Conservation (phyloP, 2,888 invertebrate species). For the Drosophila suboccidentalis region DNA sequence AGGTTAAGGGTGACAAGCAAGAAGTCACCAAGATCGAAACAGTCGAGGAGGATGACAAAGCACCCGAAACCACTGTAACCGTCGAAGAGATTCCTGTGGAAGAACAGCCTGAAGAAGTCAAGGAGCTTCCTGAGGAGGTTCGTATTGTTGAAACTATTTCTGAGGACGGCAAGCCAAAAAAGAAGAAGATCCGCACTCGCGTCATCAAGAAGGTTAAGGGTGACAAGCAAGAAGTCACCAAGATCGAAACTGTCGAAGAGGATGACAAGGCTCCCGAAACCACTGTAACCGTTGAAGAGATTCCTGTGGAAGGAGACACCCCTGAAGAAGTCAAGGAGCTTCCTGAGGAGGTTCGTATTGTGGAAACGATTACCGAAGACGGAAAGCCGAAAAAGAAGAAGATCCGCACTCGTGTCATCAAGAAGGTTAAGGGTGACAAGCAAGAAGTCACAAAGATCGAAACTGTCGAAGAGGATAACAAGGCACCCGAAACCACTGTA, state of each 20-base stretch:
- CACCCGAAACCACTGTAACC: slow-evolving; percentile 26
- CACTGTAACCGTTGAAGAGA: slow-evolving; percentile 29
- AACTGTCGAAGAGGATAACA: slow-evolving; percentile 43
- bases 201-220: slow-evolving; percentile 42
- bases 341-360: slow-evolving; percentile 32
- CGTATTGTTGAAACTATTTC: slow-evolving; percentile 22
- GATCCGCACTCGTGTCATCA: slow-evolving; percentile 41
- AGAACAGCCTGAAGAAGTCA: too few species aligned
- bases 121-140: slow-evolving; percentile 28
- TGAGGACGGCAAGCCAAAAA: slow-evolving; percentile 31
- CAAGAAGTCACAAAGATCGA: slow-evolving; percentile 44
- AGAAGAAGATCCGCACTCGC: slow-evolving; percentile 42
- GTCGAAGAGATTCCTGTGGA: slow-evolving; percentile 20
- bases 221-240: slow-evolving; percentile 39
- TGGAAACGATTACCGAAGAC: slow-evolving; percentile 24
- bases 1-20: slow-evolving; percentile 34
- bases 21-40: slow-evolving; percentile 36
- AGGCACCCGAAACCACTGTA: slow-evolving; percentile 35
- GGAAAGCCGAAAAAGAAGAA: slow-evolving; percentile 31
- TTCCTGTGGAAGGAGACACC: slow-evolving; percentile 13
- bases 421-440: slow-evolving; percentile 43
- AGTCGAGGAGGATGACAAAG: slow-evolving; percentile 31
- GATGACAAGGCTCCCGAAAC: slow-evolving; percentile 34
- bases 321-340: slow-evolving; percentile 30
- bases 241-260: slow-evolving; percentile 39